A percentile compares a stretch with the other conserved stretches of the same genome.
Evolutionary conservation across 2,888 invertebrate species (phyloP).

Genomic region (Eupelmus urozonus): DNA sequence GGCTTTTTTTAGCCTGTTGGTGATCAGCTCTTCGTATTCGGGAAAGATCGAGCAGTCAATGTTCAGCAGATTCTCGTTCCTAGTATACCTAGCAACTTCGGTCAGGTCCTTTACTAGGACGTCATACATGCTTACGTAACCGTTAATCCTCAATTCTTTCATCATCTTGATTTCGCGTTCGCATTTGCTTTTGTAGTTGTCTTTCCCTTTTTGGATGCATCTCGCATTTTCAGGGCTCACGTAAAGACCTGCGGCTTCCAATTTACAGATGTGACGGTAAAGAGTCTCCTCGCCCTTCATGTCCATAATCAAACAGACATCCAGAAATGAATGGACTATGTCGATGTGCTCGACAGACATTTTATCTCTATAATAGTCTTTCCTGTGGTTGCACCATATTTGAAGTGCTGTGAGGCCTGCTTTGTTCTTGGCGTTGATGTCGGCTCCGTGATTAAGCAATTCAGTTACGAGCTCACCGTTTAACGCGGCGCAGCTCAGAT

Average conservation of each 20-base stretch:
- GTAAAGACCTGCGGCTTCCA: no score
- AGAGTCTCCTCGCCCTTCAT: no score
- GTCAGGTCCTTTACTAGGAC: not conserved
- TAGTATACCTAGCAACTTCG: not conserved
- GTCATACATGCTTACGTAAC: not conserved
- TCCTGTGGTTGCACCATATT: not conserved
- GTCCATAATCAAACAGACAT: no score
- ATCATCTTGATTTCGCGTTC: not conserved
- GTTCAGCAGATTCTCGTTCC: not conserved
- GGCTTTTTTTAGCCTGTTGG: not conserved
- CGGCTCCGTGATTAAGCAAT: constrained; percentile 36
- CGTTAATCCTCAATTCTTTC: not conserved
- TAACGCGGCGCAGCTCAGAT: no score
- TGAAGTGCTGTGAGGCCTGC: constrained; percentile 10
- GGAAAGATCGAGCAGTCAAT: not conserved
- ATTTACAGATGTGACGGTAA: no score
- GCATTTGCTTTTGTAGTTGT: no score
- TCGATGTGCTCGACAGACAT: no score
- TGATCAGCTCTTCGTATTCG: not conserved
- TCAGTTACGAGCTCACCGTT: no score
- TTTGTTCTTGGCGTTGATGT: constrained; percentile 21
- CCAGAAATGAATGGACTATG: no score
- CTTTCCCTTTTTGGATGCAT: not conserved
- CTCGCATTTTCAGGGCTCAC: constrained; percentile 2
- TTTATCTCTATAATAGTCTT: not conserved